Percentiles rank a stretch among this genome's conserved stretches.
These are phyloP conservation scores for Drosophila rhopaloa DNA, from an alignment of 1,140 invertebrate species.

Conservation along the genomic window DNA sequence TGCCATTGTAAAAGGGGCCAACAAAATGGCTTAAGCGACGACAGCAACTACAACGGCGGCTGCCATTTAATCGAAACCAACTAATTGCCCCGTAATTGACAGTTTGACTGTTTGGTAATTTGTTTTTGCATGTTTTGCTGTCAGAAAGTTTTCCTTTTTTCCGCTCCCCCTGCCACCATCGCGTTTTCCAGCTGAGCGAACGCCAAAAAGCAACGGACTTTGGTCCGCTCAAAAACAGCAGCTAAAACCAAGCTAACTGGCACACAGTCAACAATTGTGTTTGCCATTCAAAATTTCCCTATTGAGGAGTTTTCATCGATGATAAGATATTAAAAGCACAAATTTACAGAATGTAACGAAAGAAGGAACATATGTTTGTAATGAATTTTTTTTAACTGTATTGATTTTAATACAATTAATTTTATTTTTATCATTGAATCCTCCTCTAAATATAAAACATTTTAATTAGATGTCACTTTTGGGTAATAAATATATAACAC, in stretches of 20 bases:
- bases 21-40: conserved; percentile 48
- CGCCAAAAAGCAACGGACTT: conserved; percentile 32
- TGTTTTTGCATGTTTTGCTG: conserved; percentile 79
- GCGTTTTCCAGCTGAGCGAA: conserved; percentile 32
- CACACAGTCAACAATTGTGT: conserved; percentile 27
- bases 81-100: conserved; percentile 78
- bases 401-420: too few species aligned
- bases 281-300: background rate
- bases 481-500: too few species aligned
- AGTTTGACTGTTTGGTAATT: conserved; percentile 77
- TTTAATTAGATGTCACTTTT: too few species aligned
- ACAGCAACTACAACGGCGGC: conserved; percentile 48
- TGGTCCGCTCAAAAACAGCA: conserved; percentile 42
- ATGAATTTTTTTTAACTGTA: too few species aligned
- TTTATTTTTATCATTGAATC: too few species aligned
- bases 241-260: conserved; percentile 17
- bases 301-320: too few species aligned
- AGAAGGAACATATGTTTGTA: too few species aligned
- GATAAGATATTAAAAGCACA: too few species aligned
- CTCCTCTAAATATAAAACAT: too few species aligned
- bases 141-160: conserved; percentile 67
- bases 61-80: conserved; percentile 67
- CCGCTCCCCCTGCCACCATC: conserved; percentile 4
- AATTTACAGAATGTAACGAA: too few species aligned
- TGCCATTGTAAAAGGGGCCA: conserved; percentile 30